phyloP scores from a whole-genome alignment of 2,888 invertebrate genomes.

The Aphidoletes aphidimyza region DNA sequence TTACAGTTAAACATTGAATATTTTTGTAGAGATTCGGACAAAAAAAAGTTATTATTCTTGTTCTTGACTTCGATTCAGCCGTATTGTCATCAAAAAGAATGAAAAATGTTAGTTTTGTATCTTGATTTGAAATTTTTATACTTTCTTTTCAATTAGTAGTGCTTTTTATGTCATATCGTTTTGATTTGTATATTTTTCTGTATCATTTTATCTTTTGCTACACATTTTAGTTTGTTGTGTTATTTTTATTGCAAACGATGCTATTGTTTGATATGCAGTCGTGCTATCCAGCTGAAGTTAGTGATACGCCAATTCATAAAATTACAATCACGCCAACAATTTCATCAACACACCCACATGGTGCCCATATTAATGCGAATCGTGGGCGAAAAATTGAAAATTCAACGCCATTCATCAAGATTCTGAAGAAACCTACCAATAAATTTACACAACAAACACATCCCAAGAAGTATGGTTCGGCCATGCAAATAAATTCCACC shows the following conservation, averaged over 20 bases:
- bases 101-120: constrained; percentile 34
- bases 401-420: not conserved
- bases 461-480: not conserved
- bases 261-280: not conserved
- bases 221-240: constrained; percentile 4
- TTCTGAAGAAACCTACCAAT: not conserved
- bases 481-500: not conserved
- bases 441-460: not conserved
- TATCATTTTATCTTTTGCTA: not conserved
- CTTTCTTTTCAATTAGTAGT: not conserved
- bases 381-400: constrained; percentile 37
- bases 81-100: too few species aligned
- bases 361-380: not conserved
- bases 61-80: too few species aligned
- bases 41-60: too few species aligned
- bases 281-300: not conserved
- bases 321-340: constrained; percentile 1
- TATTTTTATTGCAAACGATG: not conserved
- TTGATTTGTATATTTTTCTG: not conserved
- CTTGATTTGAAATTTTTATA: not conserved
- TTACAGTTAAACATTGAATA: not conserved
- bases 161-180: not conserved
- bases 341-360: not conserved
- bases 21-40: not conserved
- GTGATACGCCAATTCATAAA: constrained; percentile 41